These are phyloP conservation scores for Acropternis orthonyx DNA, from an alignment of 2,797 vertebrate species.

Conservation along the genomic window DNA sequence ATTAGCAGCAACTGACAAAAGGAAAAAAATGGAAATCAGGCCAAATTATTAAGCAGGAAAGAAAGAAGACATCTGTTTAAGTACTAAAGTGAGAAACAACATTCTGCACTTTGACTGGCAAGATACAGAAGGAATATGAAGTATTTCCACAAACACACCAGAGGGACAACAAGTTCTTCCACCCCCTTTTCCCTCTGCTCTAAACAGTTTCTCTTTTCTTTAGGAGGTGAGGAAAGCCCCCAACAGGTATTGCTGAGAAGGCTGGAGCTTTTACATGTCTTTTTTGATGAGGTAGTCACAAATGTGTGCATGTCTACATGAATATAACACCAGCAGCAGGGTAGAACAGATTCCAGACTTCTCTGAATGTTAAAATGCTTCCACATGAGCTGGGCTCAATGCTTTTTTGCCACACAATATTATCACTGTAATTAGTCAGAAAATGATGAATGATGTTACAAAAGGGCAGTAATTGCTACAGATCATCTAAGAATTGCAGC, in stretches of 20 bases:
- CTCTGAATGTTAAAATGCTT: neutral
- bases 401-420: neutral
- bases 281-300: neutral
- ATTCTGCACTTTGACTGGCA: neutral
- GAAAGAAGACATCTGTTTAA: neutral
- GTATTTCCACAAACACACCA: neutral
- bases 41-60: neutral
- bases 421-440: neutral
- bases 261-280: neutral
- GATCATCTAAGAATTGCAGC: neutral
- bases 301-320: neutral
- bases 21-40: neutral
- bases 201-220: neutral
- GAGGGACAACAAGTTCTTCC: neutral
- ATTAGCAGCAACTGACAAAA: neutral
- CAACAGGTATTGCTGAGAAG: neutral
- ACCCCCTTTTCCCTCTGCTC: neutral
- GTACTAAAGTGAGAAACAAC: neutral
- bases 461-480: neutral
- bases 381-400: neutral
- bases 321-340: neutral
- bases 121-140: neutral
- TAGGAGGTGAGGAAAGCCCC: neutral
- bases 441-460: rapidly evolving
- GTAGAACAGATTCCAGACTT: neutral